Base-by-base conservation (phyloP, 2,888 invertebrate species). In the Celastrina argiolus region DNA sequence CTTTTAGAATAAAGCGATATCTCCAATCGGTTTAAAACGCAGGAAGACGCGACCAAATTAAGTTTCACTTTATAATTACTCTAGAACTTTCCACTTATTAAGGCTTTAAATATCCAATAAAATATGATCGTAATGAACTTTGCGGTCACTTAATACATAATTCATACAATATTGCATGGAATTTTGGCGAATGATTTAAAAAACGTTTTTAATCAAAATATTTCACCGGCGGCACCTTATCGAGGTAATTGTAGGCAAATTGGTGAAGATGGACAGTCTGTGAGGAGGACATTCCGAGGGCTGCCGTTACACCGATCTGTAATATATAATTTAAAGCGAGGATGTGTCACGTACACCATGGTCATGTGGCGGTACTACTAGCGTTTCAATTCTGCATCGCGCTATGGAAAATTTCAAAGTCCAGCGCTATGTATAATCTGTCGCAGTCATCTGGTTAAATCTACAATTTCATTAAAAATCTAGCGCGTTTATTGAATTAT, bases 231-330 rank as follows among this genome's bases (percentile, higher is more conserved):
- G 82, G 83, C 77, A 74, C 83, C 85, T 69, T 83, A 80, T 79
- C 73, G 59, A 75, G 81, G 78, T 88, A 88, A 89, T 89, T 88
- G 78, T 86, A 84, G 83, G 81, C 80, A 83, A 87, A 87, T 87
- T 85, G 83, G 75, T 73, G 78, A 77, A 78, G 80, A 82, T 78
- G 77, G 73, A 85, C 83, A 78, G 71, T 71, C 69, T 69, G 72
- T 73, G 79, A 75, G 79, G 79, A 75, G 79, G 81, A 78, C 74
- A 74, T 72, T 81, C 83, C 82, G 36, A 34, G 74, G 71, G 64
- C 42, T 65, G 22, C 65, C 72, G 12, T 82, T 66, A 82, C 82
- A 84, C 83, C 75, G 78, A 63, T 66, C 18, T 34, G 69, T 67
- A 69, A 71, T 42, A 14, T 31, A n/a, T n/a, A n/a, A n/a, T n/a